Percentiles rank a stretch among this genome's conserved stretches.
These are phyloP conservation scores for Antechinus flavipes DNA, from an alignment of 2,113 vertebrate genomes.

Conservation along the genomic window DNA sequence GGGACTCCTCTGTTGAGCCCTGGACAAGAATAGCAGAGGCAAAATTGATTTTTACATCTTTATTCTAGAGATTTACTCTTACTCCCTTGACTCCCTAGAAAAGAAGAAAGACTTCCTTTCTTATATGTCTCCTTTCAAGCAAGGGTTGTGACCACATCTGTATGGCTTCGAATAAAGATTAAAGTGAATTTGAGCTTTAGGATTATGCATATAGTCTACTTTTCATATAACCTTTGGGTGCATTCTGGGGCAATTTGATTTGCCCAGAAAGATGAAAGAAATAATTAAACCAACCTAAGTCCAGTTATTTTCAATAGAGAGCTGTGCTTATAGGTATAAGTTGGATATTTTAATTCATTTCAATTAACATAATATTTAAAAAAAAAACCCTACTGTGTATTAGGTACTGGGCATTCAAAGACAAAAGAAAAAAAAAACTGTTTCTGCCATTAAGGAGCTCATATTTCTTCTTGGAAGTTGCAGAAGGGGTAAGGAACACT, in stretches of 20 bases:
- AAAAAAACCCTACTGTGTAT: background rate
- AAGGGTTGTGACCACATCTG: background rate
- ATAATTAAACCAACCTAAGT: too few relatives aligned
- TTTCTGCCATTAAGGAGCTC: background rate
- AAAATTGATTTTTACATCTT: background rate
- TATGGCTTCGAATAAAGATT: background rate
- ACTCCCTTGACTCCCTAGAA: background rate
- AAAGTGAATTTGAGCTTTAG: background rate
- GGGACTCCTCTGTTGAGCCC: background rate
- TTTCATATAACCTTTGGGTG: background rate
- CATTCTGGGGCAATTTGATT: background rate
- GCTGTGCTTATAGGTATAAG: fast-evolving
- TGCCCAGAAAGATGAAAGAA: background rate
- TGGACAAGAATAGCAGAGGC: background rate
- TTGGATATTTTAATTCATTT: background rate
- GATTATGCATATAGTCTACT: background rate
- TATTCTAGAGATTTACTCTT: background rate
- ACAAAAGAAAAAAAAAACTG: background rate
- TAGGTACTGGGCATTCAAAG: background rate
- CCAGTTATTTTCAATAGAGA: fast-evolving
- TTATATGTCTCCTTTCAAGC: background rate
- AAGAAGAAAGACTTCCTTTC: background rate
- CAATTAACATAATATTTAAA: background rate
- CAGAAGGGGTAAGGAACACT: background rate
- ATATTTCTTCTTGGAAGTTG: background rate